These are phyloP conservation scores for Sebastolobus alascanus DNA, from an alignment of 2,797 vertebrate species.

Conservation along the genomic window DNA sequence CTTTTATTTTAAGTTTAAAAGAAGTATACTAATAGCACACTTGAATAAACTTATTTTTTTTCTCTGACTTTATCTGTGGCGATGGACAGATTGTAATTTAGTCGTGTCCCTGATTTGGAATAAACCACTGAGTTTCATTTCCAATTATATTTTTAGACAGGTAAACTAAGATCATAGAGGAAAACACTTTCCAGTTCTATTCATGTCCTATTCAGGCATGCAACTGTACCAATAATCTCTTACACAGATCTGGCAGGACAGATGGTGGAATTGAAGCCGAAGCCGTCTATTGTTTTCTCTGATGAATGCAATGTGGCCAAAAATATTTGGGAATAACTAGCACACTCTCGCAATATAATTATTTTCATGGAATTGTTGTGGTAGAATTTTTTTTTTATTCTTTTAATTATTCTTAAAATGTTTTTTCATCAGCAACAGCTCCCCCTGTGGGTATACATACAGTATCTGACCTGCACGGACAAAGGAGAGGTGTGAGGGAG, in stretches of 20 bases:
- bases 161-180: background rate
- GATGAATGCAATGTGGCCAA: constrained; percentile 14
- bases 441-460: background rate
- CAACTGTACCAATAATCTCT: constrained; percentile 8
- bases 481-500: background rate
- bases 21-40: too few relatives aligned
- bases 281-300: constrained; percentile 3
- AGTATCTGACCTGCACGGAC: background rate
- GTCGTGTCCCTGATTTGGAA: background rate
- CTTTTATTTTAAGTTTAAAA: too few relatives aligned
- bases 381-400: background rate
- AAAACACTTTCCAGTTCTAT: background rate
- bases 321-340: constrained; percentile 16
- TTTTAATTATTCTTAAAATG: background rate
- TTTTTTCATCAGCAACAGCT: background rate
- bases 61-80: background rate
- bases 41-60: background rate
- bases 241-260: background rate
- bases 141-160: constrained; percentile 1
- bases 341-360: background rate
- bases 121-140: background rate
- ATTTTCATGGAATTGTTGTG: background rate
- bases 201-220: constrained; percentile 12
- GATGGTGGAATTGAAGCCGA: constrained; percentile 13
- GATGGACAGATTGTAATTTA: background rate